phyloP scores from a whole-genome alignment of 2,113 vertebrate genomes.

The Craseonycteris thonglongyai region DNA sequence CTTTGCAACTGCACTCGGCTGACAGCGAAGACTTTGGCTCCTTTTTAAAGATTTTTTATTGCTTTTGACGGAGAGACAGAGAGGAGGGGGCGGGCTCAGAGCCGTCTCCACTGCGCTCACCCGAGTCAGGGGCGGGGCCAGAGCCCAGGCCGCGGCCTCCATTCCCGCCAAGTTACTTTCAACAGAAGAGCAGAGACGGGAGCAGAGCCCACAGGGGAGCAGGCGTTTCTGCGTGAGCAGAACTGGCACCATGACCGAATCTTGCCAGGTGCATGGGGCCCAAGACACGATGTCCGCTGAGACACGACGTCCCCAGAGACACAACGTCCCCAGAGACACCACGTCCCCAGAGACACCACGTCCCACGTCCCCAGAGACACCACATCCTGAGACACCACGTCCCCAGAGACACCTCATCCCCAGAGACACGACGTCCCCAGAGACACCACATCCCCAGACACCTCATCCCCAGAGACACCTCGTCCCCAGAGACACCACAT shows the following conservation, averaged over 20 bases:
- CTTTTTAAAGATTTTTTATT: no score
- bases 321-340: accelerated
- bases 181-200: background rate
- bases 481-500: background rate
- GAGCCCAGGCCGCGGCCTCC: background rate
- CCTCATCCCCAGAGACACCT: no score
- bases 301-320: accelerated
- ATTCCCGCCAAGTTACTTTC: background rate
- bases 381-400: no score
- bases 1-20: background rate
- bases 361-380: accelerated
- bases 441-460: no score
- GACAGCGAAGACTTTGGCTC: no score
- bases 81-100: accelerated
- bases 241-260: accelerated
- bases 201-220: accelerated
- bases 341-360: no score
- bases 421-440: accelerated
- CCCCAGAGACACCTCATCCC: no score
- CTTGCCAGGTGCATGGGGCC: accelerated
- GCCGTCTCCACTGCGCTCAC: no score
- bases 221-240: accelerated
- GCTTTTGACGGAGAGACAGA: no score
- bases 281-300: no score
- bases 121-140: accelerated